Evolutionary conservation across 2,888 invertebrate species (phyloP).

Genomic region (Troglohyphantes excavatus): DNA sequence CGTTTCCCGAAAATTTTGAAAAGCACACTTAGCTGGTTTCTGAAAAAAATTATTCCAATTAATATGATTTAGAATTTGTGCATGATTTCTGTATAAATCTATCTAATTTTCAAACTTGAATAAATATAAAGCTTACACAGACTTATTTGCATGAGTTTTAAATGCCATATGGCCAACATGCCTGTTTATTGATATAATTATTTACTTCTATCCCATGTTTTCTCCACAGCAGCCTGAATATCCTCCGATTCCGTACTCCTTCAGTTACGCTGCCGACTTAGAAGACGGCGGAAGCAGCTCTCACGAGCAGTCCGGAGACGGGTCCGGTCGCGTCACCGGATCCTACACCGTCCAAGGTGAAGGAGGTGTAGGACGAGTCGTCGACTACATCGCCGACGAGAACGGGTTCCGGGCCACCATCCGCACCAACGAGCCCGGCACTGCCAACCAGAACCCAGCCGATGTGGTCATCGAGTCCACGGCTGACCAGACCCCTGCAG

Average conservation of each 20-base stretch:
- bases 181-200: no score
- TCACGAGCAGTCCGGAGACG: constrained; percentile 66
- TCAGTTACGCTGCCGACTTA: constrained; percentile 60
- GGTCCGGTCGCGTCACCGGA: constrained; percentile 64
- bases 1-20: no score
- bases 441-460: constrained; percentile 71
- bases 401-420: constrained; percentile 75
- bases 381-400: constrained; percentile 73
- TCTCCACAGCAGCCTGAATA: constrained; percentile 26
- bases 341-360: constrained; percentile 73
- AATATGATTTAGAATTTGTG: no score
- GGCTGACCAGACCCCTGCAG: constrained; percentile 3
- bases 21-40: no score
- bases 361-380: constrained; percentile 56
- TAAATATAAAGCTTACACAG: no score
- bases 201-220: background rate
- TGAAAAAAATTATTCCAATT: no score
- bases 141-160: no score
- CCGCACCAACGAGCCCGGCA: constrained; percentile 74
- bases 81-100: no score
- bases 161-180: no score
- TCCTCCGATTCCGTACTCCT: constrained; percentile 71
- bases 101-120: background rate
- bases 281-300: constrained; percentile 70
- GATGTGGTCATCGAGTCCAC: constrained; percentile 71